phyloP scores from a whole-genome alignment of 2,888 invertebrate genomes.

The Meghimatium bilineatum region DNA sequence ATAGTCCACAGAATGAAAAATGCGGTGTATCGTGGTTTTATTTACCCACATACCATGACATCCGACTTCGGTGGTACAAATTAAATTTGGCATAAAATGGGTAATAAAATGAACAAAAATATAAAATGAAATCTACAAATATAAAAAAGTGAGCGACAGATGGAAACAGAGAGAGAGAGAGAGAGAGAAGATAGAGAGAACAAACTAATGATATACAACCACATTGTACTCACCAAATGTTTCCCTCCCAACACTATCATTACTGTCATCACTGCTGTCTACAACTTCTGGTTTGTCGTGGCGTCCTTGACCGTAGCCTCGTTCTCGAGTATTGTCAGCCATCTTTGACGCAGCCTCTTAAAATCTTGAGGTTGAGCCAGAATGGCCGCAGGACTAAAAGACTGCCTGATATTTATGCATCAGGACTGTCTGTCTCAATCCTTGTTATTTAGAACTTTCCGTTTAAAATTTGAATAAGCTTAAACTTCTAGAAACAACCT shows the following conservation, averaged over 20 bases:
- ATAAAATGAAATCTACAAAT: no score
- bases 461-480: neutral
- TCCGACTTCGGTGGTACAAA: no score
- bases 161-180: constrained; percentile 26
- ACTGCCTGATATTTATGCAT: neutral
- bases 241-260: constrained; percentile 27
- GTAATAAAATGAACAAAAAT: no score
- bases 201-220: neutral
- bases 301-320: constrained; percentile 28
- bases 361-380: constrained; percentile 1
- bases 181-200: constrained; percentile 15
- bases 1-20: no score
- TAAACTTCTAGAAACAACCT: neutral
- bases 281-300: constrained; percentile 39
- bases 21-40: no score
- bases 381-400: neutral
- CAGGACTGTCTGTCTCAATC: neutral
- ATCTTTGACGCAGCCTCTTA: constrained; percentile 20
- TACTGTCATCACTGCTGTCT: constrained; percentile 43
- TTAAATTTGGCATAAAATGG: no score
- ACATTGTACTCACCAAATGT: constrained; percentile 14
- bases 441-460: neutral
- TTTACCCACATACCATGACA: no score
- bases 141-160: neutral
- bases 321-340: constrained; percentile 34